Base-by-base conservation (phyloP, 2,797 vertebrate species). In the Mastacembelus armatus region DNA sequence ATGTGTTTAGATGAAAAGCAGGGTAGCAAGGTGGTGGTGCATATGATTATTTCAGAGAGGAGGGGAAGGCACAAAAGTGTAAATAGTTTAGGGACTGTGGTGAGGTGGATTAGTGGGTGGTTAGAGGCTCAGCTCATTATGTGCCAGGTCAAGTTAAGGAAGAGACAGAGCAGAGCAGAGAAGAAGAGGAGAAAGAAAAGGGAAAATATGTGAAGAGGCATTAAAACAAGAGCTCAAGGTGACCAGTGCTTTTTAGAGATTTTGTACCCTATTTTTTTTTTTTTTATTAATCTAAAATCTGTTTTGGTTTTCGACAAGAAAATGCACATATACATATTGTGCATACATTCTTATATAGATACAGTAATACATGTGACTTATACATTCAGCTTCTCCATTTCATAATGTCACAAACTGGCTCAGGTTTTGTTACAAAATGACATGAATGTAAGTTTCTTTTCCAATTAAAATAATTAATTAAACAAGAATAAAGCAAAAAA, bases 51-150 rank as follows among this genome's bases (percentile, higher is more conserved):
- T 71, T 69, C 51, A 40, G 44, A 33, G 54, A 56, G 27, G 10
- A 54, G 2, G 10, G 15, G 39, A 15, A 52, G 60, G 51, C 40
- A 60, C 24, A 50, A 26, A 58, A 35, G 72, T 70, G 57, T 71
- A 73, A 83, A 51, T 74, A 63, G 68, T 72, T 62, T 14, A 48
- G 71, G 59, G 58, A 49, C 49, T 62, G 33, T 49, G 72, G 56
- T 50, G 57, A 66, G 36, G 24, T 59, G 69, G 70, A 80, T 84
- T 79, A 81, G 56, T 62, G 47, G 44, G 21, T 30, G 56, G 58
- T 62, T 60, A 38, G 45, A 74, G 44, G 51, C 59, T 59, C 36
- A 45, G 16, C 22, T 24, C 30, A 18, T 64, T 38, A 47, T 71
- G 70, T 70, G 54, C 30, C 48, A 29, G 64, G 70, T 66, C 65